Base-by-base conservation (phyloP, 2,888 invertebrate species). In the Colletes collaris region DNA sequence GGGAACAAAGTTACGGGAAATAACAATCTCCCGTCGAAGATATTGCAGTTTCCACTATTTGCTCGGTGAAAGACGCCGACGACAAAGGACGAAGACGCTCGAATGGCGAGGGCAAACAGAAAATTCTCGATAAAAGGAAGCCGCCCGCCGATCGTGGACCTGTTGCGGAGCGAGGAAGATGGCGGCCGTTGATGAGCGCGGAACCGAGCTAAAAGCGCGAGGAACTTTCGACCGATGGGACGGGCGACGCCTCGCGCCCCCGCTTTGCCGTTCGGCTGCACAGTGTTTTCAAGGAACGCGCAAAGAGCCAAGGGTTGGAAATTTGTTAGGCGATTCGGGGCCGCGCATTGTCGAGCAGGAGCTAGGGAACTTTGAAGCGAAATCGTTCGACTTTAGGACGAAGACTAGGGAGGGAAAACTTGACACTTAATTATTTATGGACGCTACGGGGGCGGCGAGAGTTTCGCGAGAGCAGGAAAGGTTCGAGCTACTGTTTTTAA, bases 131-230 rank as follows among this genome's bases (percentile, higher is more conserved):
- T 62, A 58, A 68, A 68, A 55, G 56, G 10, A n/a, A 16, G 37
- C 27, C 27, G 27, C 27, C 27, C 27, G 50, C 5, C 49, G 67
- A 72, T 75, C 75, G 79, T 81, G 76, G 83, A 80, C 79, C 78
- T 84, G 82, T 81, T 78, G 78, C 79, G 64, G 60, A 64, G 64
- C 56, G 27, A 3, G 55, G 8, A 59, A 44, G 49, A 55, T 19
- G 70, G n/a, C 56, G 58, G 44, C 16, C 35, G 49, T 35, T 66
- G 82, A 86, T 59, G 80, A 86, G 73, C 82, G 75, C 67, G 62
- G 53, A 7, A 53, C 55, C 75, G 70, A 58, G 66, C 72, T 68
- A 72, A 76, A 68, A 74, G 79, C 69, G 65, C 63, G 6, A 66
- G 73, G 69, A 63, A 55, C 52, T 67, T 68, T 73, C 69, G 71